Conservation (phyloP, 2,888 invertebrate genomes). For the Drosophila yooni region DNA sequence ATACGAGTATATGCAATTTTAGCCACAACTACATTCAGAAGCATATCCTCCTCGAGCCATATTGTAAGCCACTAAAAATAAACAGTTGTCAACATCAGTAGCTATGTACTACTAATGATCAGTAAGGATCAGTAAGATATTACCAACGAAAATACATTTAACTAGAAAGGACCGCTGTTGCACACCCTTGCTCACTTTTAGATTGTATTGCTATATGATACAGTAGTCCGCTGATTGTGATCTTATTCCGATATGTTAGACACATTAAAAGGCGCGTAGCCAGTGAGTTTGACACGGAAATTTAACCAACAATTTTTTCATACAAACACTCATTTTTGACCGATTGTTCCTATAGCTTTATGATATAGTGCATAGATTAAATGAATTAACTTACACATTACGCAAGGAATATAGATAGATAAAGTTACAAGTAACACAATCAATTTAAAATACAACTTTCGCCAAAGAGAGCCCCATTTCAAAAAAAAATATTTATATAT, state of each 20-base stretch:
- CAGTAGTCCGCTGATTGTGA: background rate
- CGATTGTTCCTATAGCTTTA: background rate
- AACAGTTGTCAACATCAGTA: background rate
- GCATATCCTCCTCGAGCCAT: background rate
- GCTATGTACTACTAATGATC: background rate
- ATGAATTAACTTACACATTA: background rate
- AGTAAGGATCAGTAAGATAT: background rate
- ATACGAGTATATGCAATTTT: background rate
- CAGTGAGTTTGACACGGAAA: background rate
- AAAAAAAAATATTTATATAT: background rate
- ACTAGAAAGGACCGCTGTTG: background rate
- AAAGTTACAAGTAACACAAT: background rate
- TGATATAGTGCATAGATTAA: background rate
- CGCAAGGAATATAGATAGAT: background rate
- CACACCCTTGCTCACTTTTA: background rate
- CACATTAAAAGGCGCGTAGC: no score
- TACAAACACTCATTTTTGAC: background rate
- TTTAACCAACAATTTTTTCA: background rate
- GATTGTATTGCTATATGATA: background rate
- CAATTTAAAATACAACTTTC: background rate
- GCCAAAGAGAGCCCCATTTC: background rate
- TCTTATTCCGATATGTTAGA: background rate
- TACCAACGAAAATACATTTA: background rate
- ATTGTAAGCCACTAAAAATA: no score
- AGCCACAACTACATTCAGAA: background rate